Evolutionary conservation across 2,888 invertebrate genomes (phyloP).

Genomic region (Agrochola circellaris): DNA sequence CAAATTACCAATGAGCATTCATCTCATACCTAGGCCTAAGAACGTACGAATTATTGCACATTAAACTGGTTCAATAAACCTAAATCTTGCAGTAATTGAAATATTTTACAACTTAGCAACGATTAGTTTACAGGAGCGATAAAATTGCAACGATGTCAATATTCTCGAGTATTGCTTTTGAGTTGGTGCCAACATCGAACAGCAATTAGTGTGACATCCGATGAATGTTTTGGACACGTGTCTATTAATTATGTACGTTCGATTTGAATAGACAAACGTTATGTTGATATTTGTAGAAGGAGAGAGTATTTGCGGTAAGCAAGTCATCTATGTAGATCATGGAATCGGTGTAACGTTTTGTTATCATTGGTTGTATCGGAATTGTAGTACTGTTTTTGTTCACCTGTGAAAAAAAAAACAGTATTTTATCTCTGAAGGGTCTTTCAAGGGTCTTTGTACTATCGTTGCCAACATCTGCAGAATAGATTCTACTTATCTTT

Average conservation of each 20-base stretch:
- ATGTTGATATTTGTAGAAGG: conserved; percentile 27
- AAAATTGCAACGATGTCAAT: conserved; percentile 61
- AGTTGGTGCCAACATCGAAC: conserved; percentile 58
- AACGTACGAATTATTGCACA: conserved; percentile 1
- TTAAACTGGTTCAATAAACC: conserved; percentile 9
- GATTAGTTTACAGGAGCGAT: conserved; percentile 27
- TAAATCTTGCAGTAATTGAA: conserved; percentile 15
- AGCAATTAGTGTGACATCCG: conserved; percentile 67
- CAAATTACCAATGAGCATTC: not conserved
- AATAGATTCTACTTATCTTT: not conserved
- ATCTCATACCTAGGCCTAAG: conserved; percentile 5
- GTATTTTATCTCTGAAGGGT: too few species aligned
- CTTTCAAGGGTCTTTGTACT: not conserved
- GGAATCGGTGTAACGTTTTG: not conserved
- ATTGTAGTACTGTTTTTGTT: not conserved
- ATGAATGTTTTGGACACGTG: conserved; percentile 56
- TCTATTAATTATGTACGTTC: conserved; percentile 52
- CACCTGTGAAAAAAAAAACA: too few species aligned
- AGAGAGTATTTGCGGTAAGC: not conserved
- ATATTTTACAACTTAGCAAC: conserved; percentile 36
- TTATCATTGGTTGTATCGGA: not conserved
- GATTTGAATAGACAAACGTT: conserved; percentile 36
- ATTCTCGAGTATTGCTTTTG: conserved; percentile 55
- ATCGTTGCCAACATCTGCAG: not conserved
- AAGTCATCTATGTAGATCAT: not conserved